Conservation (phyloP, 2,113 vertebrate species). For the Silurus meridionalis region DNA sequence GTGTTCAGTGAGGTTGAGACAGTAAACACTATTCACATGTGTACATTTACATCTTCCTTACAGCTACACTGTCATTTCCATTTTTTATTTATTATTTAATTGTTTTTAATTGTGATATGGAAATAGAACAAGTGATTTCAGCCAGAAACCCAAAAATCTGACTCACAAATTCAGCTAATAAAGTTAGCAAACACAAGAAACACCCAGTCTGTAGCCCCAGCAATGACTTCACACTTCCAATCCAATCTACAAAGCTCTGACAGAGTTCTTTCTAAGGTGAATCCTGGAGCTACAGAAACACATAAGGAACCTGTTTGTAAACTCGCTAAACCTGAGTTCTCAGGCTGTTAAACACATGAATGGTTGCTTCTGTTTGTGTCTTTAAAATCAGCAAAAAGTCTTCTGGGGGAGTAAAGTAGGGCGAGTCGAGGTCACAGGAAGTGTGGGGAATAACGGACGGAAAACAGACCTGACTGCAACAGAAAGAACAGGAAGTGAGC, state of each 20-base stretch:
- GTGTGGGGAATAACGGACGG: conserved; percentile 16
- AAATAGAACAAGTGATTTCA: background rate
- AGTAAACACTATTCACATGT: too few relatives aligned
- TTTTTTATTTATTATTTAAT: background rate
- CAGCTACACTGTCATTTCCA: background rate
- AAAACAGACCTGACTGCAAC: conserved; percentile 22
- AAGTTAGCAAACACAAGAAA: background rate
- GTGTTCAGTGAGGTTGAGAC: too few relatives aligned
- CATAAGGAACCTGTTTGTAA: conserved; percentile 6
- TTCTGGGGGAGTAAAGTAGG: conserved; percentile 6
- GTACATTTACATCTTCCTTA: too few relatives aligned
- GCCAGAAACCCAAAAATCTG: background rate
- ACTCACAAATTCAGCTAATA: background rate
- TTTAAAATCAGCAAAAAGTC: background rate
- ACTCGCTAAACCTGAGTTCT: background rate
- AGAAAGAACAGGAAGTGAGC: conserved; percentile 37
- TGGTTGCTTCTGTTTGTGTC: background rate
- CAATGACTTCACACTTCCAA: background rate
- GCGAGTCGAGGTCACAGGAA: conserved; percentile 28
- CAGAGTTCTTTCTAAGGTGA: background rate
- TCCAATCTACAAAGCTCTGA: background rate
- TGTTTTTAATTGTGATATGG: background rate
- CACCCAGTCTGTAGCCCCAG: background rate
- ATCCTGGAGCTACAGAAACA: background rate
- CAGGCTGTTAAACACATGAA: conserved; percentile 5